Evolutionary conservation across 2,113 vertebrate genomes (phyloP).

Genomic region (Cygnus atratus): DNA sequence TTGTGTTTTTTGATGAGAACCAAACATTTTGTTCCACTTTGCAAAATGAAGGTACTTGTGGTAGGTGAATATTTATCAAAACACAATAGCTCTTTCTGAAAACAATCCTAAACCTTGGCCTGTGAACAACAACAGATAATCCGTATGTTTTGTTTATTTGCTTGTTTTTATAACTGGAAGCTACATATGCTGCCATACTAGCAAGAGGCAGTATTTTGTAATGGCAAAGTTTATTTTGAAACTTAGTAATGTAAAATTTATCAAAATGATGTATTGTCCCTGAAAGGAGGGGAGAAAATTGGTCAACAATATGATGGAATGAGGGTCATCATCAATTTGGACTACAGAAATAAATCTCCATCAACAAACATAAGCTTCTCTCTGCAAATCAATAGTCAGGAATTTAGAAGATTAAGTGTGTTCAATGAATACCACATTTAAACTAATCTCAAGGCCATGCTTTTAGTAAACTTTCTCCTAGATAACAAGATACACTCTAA

Average conservation of each 20-base stretch:
- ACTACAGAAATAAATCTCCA: constrained; percentile 51
- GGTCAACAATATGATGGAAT: background rate
- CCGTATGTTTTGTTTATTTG: no score
- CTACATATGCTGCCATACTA: background rate
- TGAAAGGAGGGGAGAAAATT: background rate
- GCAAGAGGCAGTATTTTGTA: background rate
- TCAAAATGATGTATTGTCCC: background rate
- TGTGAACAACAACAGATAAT: background rate
- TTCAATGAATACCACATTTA: background rate
- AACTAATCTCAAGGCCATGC: constrained; percentile 41
- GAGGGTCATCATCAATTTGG: background rate
- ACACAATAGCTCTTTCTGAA: background rate
- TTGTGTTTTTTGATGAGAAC: constrained; percentile 34
- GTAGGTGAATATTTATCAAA: background rate
- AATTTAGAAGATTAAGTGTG: constrained; percentile 50
- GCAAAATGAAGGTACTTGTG: background rate
- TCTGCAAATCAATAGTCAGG: constrained; percentile 67
- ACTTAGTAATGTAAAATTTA: background rate
- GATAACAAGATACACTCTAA: background rate
- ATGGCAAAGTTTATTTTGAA: background rate
- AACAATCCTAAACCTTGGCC: background rate
- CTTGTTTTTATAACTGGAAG: background rate
- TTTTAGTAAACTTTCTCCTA: constrained; percentile 11
- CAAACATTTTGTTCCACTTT: background rate
- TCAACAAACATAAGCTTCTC: background rate